phyloP scores from a whole-genome alignment of 2,888 invertebrate genomes.

The Drepana falcataria region DNA sequence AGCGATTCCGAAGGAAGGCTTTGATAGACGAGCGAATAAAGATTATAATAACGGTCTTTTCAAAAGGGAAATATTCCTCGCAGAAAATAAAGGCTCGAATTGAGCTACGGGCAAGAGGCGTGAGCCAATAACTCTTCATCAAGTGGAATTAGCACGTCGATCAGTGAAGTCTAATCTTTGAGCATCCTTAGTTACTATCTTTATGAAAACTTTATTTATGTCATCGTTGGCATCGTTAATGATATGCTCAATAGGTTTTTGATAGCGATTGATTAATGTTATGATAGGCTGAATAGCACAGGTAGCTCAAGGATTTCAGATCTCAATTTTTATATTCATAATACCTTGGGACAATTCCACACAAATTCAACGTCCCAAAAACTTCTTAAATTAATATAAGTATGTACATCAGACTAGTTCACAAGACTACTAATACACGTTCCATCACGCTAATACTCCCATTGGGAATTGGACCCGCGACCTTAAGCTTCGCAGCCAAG shows the following conservation, averaged over 20 bases:
- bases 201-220: background rate
- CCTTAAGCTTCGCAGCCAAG: too few relatives aligned
- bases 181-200: constrained; percentile 6
- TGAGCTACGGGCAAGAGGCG: constrained; percentile 27
- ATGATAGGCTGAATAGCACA: too few relatives aligned
- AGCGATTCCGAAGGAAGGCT: constrained; percentile 33
- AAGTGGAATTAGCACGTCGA: constrained; percentile 22
- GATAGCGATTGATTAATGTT: background rate
- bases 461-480: too few relatives aligned
- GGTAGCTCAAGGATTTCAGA: too few relatives aligned
- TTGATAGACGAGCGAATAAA: constrained; percentile 28
- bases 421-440: too few relatives aligned
- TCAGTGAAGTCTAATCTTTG: constrained; percentile 13
- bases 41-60: constrained; percentile 35
- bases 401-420: too few relatives aligned
- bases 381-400: too few relatives aligned
- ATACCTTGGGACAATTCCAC: too few relatives aligned
- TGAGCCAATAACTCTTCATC: constrained; percentile 30
- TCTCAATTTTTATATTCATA: too few relatives aligned
- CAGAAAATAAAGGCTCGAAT: constrained; percentile 32
- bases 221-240: constrained; percentile 1
- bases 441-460: too few relatives aligned
- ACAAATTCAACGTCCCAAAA: too few relatives aligned
- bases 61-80: constrained; percentile 25
- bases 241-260: background rate